A percentile compares a stretch with the other conserved stretches of the same genome.
Conservation (phyloP, 2,113 vertebrate species). For the Diadophis punctatus region DNA sequence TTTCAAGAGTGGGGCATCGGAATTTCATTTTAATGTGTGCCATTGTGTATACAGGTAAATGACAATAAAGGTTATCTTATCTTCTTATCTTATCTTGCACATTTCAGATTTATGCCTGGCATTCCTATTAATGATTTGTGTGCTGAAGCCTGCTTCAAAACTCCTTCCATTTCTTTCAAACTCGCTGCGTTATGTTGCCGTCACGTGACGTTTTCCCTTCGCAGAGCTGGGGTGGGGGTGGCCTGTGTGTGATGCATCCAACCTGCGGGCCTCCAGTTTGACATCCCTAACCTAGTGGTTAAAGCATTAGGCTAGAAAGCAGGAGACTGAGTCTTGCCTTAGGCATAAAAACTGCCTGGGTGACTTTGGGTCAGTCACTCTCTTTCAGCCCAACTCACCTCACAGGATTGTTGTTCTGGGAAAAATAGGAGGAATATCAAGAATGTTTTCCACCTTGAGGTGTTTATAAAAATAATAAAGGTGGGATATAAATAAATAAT, state of each 20-base stretch:
- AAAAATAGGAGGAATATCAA: neutral
- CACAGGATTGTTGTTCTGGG: neutral
- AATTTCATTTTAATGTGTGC: neutral
- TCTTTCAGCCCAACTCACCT: neutral
- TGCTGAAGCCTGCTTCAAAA: neutral
- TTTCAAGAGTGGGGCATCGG: neutral
- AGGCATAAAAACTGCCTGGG: neutral
- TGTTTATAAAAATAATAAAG: neutral
- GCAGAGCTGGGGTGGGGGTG: too few species aligned
- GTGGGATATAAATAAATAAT: neutral
- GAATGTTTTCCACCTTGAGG: neutral
- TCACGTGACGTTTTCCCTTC: too few species aligned
- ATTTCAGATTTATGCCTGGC: neutral
- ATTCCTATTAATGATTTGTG: neutral
- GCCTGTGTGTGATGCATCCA: too few species aligned
- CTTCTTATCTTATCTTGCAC: neutral
- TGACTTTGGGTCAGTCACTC: neutral
- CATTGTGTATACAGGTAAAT: neutral
- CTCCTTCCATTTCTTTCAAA: neutral
- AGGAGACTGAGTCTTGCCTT: neutral
- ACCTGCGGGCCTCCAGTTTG: too few species aligned
- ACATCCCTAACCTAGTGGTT: neutral
- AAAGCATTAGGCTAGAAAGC: neutral
- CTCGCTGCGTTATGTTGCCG: too few species aligned
- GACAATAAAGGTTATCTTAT: neutral